These are phyloP conservation scores for Caenorhabditis sp. DNA, from an alignment of 2,888 invertebrate species.

Conservation along the genomic window DNA sequence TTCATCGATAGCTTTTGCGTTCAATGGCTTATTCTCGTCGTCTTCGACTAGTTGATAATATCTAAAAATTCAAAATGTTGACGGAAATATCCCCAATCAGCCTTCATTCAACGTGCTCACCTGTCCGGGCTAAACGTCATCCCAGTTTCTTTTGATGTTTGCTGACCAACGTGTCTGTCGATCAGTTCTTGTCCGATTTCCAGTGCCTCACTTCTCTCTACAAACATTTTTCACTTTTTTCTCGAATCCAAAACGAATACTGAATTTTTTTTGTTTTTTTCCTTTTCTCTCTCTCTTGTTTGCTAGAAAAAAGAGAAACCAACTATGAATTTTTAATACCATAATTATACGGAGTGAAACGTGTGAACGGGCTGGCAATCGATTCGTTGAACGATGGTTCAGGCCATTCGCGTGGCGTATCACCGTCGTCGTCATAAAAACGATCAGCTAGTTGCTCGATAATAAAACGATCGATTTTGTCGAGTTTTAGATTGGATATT, in stretches of 20 bases:
- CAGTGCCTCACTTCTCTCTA: slow-evolving; percentile 62
- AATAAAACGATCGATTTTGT: slow-evolving; percentile 34
- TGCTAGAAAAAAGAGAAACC: background rate
- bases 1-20: slow-evolving; percentile 38
- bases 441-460: slow-evolving; percentile 20
- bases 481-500: slow-evolving; percentile 4
- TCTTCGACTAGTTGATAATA: slow-evolving; percentile 68
- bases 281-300: background rate
- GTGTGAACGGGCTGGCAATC: slow-evolving; percentile 17
- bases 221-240: slow-evolving; percentile 9
- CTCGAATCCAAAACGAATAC: too few species aligned
- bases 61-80: slow-evolving; percentile 9
- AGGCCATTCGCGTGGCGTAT: slow-evolving; percentile 35
- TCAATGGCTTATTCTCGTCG: slow-evolving; percentile 71
- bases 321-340: slow-evolving; percentile 21
- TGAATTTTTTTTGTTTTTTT: background rate
- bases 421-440: slow-evolving; percentile 14
- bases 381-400: slow-evolving; percentile 30
- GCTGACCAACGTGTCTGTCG: slow-evolving; percentile 68
- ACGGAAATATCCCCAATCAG: too few species aligned
- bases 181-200: slow-evolving; percentile 72
- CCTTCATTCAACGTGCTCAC: too few species aligned
- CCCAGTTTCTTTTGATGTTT: slow-evolving; percentile 48
- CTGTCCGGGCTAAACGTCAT: slow-evolving; percentile 57
- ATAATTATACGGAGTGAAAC: slow-evolving; percentile 8